Evolutionary conservation across 2,797 vertebrate genomes (phyloP).

Genomic region (Heteromormyrus szaboi): DNA sequence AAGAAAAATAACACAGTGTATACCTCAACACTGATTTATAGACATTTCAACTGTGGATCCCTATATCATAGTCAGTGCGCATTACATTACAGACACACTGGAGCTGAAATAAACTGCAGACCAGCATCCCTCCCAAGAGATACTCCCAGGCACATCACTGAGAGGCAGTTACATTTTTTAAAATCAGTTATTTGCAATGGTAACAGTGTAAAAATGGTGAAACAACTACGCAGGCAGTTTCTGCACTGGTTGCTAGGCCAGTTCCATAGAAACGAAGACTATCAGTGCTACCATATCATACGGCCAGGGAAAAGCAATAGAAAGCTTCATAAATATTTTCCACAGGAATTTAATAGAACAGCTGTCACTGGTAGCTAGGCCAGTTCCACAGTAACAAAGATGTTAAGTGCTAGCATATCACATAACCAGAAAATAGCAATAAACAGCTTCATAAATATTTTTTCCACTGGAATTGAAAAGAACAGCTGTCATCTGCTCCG

Average conservation of each 20-base stretch:
- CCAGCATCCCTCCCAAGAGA: background rate
- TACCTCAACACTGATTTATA: background rate
- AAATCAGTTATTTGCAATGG: background rate
- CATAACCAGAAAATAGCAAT: background rate
- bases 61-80: background rate
- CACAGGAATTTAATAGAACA: conserved; percentile 5
- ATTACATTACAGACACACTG: background rate
- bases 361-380: background rate
- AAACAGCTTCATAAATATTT: background rate
- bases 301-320: background rate
- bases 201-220: background rate
- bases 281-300: background rate
- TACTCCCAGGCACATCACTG: background rate
- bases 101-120: background rate
- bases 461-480: background rate
- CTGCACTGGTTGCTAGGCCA: background rate
- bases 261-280: background rate
- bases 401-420: background rate
- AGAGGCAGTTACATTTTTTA: background rate
- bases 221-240: background rate
- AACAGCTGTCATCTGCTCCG: background rate
- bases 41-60: background rate
- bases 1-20: background rate
- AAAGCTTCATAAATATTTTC: conserved; percentile 7
- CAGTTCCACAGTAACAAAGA: background rate